Evolutionary conservation across 1,140 invertebrate species (phyloP), one percentile per base, ranked within the genome.

Genomic region (Diuraphis noxia): DNA sequence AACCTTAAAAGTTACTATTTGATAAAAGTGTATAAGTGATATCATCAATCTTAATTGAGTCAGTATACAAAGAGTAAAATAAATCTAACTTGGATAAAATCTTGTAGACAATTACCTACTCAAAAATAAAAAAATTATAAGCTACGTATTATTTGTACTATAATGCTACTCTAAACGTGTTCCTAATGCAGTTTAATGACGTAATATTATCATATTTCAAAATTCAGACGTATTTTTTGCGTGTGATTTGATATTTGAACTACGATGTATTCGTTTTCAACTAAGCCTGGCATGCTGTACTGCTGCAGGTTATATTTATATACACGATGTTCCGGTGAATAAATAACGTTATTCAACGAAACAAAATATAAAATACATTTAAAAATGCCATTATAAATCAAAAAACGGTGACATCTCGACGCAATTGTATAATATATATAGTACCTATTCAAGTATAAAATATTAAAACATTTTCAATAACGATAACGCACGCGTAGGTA

Each of bases 301-400:
- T n/a, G 56, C n/a, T 13, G 10, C 17, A 72, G n/a, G 56, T 72
- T 72, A 72, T 72, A 72, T 72, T 72, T n/a, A 72, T 72, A 30
- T 63, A 77, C 72, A 38, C 77, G 36, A 23, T 19, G 77, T 79
- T 36, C 36, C 36, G 34, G 34, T 38, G 25, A 38, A 81, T 25
- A 38, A 81, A 81, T 79, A 36, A 79, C 36, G 77, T 79, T 81
- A 40, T 81, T 81, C 38, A 19, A 23, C 13, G 34, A 79, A 38
- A 79, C 17, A 38, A 79, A 38, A 79, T 82, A 40, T 82, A 82
- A 72, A 36, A 82, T 82, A 82, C 38, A 40, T 82, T 82, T 82
- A 84, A 84, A 84, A 41, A 84, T 40, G 40, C 25, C 81, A 8
- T 84, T 84, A 84, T 84, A 84, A 84, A 84, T 84, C 81, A 41